Percentiles rank a stretch among this genome's conserved stretches.
Evolutionary conservation across 2,888 invertebrate genomes (phyloP).

Genomic region (Nephrotoma guestfalica): DNA sequence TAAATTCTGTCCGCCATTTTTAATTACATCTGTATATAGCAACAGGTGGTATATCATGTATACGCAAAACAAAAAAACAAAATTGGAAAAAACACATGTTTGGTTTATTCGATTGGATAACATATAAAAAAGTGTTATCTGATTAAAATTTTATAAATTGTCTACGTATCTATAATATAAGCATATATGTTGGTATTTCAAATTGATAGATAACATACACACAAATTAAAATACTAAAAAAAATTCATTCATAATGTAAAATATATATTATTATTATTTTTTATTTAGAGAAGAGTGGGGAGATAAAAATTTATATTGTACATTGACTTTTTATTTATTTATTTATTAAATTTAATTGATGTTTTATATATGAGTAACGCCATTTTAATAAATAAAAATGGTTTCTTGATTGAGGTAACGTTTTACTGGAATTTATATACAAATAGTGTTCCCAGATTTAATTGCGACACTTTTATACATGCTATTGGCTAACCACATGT

Average conservation of each 20-base stretch:
- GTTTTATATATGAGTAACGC: neutral
- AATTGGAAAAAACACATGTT: neutral
- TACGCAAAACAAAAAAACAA: neutral
- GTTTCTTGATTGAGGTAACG: neutral
- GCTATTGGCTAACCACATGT: neutral
- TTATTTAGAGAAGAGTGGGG: neutral
- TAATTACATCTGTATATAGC: neutral
- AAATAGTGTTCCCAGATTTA: neutral
- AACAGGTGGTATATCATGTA: neutral
- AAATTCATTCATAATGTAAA: neutral
- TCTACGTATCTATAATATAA: neutral
- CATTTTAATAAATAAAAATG: neutral
- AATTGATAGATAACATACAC: neutral
- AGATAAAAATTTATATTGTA: neutral
- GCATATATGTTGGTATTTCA: neutral
- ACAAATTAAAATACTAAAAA: neutral
- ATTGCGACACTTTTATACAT: neutral
- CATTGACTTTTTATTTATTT: neutral
- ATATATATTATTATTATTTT: neutral
- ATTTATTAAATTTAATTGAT: neutral
- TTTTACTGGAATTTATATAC: neutral
- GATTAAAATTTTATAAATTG: neutral
- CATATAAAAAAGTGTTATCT: neutral
- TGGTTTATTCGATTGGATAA: neutral
- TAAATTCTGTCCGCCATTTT: neutral